These are phyloP conservation scores for Excalfactoria chinensis DNA, from an alignment of 2,113 vertebrate genomes.

Conservation along the genomic window DNA sequence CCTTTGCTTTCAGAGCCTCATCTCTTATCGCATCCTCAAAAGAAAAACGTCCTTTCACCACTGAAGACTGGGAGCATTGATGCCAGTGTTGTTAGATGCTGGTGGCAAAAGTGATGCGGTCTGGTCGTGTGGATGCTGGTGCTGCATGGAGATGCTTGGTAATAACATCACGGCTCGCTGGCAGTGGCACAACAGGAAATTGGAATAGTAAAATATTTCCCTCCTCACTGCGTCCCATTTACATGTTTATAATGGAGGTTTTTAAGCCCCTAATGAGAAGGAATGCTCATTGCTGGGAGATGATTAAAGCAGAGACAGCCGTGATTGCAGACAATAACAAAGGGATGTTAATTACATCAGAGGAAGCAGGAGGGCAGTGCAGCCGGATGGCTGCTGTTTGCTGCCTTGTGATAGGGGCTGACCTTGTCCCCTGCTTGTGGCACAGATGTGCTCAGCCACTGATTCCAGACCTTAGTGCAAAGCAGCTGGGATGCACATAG, in stretches of 20 bases:
- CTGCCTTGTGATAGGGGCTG: neutral
- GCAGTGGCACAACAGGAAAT: constrained; percentile 78
- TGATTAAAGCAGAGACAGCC: constrained; percentile 74
- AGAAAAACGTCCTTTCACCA: neutral
- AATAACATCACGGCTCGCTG: constrained; percentile 51
- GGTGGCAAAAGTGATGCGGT: neutral
- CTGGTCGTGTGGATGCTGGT: neutral
- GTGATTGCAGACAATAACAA: constrained; percentile 67
- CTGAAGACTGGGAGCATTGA: neutral
- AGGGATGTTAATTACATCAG: constrained; percentile 74
- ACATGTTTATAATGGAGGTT: constrained; percentile 80
- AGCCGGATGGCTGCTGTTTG: constrained; percentile 14
- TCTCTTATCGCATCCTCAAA: neutral
- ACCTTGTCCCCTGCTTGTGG: neutral
- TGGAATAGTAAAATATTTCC: constrained; percentile 80
- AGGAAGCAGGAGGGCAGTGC: constrained; percentile 51
- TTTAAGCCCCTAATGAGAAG: constrained; percentile 81
- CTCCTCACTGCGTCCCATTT: constrained; percentile 80
- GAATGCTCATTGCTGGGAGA: constrained; percentile 76
- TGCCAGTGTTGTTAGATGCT: neutral
- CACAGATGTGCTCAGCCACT: neutral
- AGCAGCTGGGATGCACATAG: neutral
- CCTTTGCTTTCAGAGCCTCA: neutral
- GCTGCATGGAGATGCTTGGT: constrained; percentile 53
- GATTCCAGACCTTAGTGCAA: neutral